phyloP scores from a whole-genome alignment of 2,888 invertebrate species.

The Cacoxenus indagator region DNA sequence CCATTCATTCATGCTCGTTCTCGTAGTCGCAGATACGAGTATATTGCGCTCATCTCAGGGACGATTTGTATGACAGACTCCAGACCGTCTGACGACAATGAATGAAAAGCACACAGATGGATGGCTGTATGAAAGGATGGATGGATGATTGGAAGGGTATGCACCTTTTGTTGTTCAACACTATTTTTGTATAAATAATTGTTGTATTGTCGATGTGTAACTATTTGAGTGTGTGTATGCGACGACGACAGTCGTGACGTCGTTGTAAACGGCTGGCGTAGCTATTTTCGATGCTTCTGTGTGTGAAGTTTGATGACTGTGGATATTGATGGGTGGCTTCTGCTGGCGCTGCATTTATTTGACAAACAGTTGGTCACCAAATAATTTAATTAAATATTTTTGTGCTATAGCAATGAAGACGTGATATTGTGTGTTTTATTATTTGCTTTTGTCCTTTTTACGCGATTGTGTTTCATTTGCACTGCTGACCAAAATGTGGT shows the following conservation, averaged over 20 bases:
- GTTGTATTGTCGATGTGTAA: conserved; percentile 11
- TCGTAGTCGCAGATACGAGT: not conserved
- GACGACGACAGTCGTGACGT: not conserved
- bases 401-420: not conserved
- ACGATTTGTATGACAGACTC: conserved; percentile 11
- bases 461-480: too few relatives aligned
- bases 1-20: conserved; percentile 4
- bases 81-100: not conserved
- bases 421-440: not conserved
- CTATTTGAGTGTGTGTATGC: not conserved
- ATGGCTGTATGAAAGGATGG: conserved; percentile 10
- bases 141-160: conserved; percentile 14
- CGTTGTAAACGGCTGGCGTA: not conserved
- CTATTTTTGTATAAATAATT: conserved; percentile 21
- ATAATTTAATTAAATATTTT: conserved; percentile 18
- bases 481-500: too few relatives aligned
- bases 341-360: conserved; percentile 13
- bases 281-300: not conserved
- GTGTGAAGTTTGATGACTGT: too few relatives aligned
- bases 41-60: conserved; percentile 19
- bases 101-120: conserved; percentile 2
- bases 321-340: too few relatives aligned
- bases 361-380: conserved; percentile 15
- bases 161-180: conserved; percentile 15
- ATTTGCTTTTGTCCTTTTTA: too few relatives aligned